These are phyloP conservation scores for Andricus grossulariae DNA, from an alignment of 1,140 invertebrate species.

Conservation along the genomic window DNA sequence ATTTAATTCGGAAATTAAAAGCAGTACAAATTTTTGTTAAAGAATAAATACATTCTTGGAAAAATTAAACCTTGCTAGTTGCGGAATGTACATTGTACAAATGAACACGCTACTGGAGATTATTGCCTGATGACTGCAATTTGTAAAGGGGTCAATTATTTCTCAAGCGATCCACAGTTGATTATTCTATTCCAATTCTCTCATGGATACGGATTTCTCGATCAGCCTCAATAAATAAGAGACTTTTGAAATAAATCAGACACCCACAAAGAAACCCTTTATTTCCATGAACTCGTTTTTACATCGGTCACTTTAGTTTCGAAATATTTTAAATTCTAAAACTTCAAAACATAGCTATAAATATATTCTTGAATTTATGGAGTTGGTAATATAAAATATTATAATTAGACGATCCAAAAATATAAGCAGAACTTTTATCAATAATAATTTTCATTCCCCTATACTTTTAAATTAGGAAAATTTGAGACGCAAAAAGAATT, in stretches of 20 bases:
- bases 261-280: not conserved
- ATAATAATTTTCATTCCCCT: too few species aligned
- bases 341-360: not conserved
- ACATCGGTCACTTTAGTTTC: not conserved
- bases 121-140: constrained; percentile 14
- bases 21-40: not conserved
- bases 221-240: constrained; percentile 10
- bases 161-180: constrained; percentile 17
- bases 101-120: not conserved
- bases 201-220: not conserved
- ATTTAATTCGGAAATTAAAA: not conserved
- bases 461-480: too few species aligned
- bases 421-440: too few species aligned
- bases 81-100: not conserved
- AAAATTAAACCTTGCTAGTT: not conserved
- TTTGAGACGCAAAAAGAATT: too few species aligned
- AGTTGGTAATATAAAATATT: too few species aligned
- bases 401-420: too few species aligned
- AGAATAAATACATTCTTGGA: too few species aligned
- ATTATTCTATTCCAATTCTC: constrained; percentile 22
- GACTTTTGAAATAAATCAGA: constrained; percentile 22
- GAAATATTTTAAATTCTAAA: not conserved
- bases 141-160: constrained; percentile 28
- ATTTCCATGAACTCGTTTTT: constrained; percentile 10
- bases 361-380: too few species aligned